Base-by-base conservation (phyloP, 2,888 invertebrate species). In the Apoda limacodes region DNA sequence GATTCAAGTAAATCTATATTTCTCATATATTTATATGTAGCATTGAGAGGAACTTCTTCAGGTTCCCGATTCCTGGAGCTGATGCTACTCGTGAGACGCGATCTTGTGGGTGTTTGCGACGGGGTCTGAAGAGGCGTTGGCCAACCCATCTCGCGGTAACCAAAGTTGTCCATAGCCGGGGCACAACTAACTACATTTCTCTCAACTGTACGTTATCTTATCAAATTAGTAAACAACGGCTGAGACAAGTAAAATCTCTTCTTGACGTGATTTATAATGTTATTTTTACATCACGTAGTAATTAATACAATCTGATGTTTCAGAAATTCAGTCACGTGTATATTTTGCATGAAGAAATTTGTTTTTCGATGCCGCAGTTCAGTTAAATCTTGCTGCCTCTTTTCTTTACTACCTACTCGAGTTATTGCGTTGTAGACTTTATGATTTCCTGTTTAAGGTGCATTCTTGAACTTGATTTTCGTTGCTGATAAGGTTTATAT, bases 141-240 rank as follows among this genome's bases (percentile, higher is more conserved):
- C 70, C 76, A 75, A 49, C 83, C 84, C 75, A 85, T 84, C 38
- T 80, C 80, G 55, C 78, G 75, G 57, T 85, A 86, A 50, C 86
- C 86, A 57, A 85, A 83, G 81, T 85, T 85, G 70, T 86, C 86
- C 86, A 86, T 75, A 47, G 62, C 50, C 43, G 43, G 48, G 50
- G 39, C 48, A 54, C 53, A 52, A 78, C 74, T 76, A 65, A 60
- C 23, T 29, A 22, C 37, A 42, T 37, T 38, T n/a, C n/a, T n/a
- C 34, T 35, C 35, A 34, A 40, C 34, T 43, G 30, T 17, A 13
- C 39, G 39, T 55, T 72, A 74, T 76, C 74, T 78, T 75, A 80
- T 80, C 78, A 51, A 30, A 48, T 54, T 57, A 57, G 60, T 60
- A 57, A 52, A 41, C 42, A 42, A 45, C 43, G 55, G 55, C 55